phyloP scores from a whole-genome alignment of 2,888 invertebrate genomes.

The Eupithecia subumbrata region DNA sequence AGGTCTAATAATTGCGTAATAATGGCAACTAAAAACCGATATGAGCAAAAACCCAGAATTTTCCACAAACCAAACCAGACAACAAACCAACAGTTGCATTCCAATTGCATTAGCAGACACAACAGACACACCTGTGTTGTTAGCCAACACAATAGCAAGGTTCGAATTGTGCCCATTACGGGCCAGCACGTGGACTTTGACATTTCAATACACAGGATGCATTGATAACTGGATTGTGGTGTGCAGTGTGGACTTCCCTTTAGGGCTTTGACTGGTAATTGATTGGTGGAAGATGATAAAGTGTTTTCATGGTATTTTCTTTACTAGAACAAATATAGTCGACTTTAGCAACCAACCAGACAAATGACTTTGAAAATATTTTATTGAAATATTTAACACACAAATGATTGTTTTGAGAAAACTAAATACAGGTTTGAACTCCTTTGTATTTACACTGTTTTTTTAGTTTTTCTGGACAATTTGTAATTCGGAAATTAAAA shows the following conservation, averaged over 20 bases:
- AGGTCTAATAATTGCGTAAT: neutral
- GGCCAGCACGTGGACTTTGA: constrained; percentile 36
- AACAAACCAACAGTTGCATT: constrained; percentile 18
- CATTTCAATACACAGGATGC: constrained; percentile 30
- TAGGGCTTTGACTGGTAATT: constrained; percentile 8
- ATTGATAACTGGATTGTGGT: constrained; percentile 16
- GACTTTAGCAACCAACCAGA: too few relatives aligned
- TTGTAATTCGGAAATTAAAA: too few relatives aligned
- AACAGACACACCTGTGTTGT: constrained; percentile 45
- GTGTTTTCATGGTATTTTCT: neutral
- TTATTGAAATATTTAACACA: too few relatives aligned
- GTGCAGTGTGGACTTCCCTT: neutral
- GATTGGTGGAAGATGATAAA: constrained; percentile 2
- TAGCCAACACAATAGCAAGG: constrained; percentile 44
- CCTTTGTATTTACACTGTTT: too few relatives aligned
- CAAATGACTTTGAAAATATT: too few relatives aligned
- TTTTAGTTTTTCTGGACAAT: too few relatives aligned
- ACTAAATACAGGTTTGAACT: too few relatives aligned
- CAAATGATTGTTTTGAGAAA: too few relatives aligned
- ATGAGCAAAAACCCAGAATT: neutral
- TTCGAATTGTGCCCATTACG: constrained; percentile 51
- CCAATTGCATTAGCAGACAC: constrained; percentile 9
- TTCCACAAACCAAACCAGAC: neutral
- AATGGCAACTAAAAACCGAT: neutral
- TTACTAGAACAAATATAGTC: neutral